phyloP scores from a whole-genome alignment of 1,140 invertebrate species.

The Wasmannia auropunctata region DNA sequence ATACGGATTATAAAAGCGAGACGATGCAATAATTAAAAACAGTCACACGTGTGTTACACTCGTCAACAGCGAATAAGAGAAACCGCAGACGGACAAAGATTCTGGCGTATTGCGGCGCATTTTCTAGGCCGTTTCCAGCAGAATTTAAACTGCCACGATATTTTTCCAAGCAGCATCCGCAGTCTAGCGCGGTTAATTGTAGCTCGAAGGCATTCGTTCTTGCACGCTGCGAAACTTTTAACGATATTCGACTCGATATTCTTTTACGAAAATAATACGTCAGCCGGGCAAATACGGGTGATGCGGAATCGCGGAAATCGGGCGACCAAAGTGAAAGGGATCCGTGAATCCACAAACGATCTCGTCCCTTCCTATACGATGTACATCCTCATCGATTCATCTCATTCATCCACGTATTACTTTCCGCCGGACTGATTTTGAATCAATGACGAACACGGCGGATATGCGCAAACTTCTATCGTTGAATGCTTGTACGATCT shows the following conservation, averaged over 20 bases:
- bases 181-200: slow-evolving; percentile 27
- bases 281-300: background rate
- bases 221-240: slow-evolving; percentile 35
- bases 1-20: background rate
- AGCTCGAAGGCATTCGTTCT: background rate
- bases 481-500: background rate
- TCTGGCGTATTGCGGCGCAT: background rate
- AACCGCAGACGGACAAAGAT: background rate
- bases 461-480: background rate
- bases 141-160: slow-evolving; percentile 33
- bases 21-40: slow-evolving; percentile 13
- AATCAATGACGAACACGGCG: background rate
- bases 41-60: background rate
- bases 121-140: slow-evolving; percentile 21
- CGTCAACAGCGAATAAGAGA: background rate
- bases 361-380: slow-evolving; percentile 9
- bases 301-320: slow-evolving; percentile 1
- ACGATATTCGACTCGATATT: slow-evolving; percentile 43
- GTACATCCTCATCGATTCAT: background rate
- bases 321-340: background rate
- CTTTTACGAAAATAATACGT: slow-evolving; percentile 3
- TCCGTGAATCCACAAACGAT: background rate
- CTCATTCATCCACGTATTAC: background rate
- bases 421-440: background rate
- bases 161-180: background rate